Conservation (phyloP, 2,888 invertebrate genomes). For the Galeruca laticollis region DNA sequence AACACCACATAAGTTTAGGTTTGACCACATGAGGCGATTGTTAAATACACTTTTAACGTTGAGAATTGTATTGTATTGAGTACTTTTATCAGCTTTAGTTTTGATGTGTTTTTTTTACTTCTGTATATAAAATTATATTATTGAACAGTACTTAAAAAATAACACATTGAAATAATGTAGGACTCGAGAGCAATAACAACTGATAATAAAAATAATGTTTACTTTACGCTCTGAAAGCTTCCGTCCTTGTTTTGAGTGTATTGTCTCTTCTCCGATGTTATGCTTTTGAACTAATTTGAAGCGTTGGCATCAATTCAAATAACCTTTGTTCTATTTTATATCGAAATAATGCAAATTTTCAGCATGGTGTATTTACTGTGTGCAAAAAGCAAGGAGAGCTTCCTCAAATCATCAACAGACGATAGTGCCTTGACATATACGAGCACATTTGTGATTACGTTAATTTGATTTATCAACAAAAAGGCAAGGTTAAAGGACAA, state of each 20-base stretch:
- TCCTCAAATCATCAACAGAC: conserved; percentile 39
- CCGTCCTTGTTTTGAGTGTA: conserved; percentile 52
- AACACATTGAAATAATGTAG: neutral
- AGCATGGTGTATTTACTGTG: conserved; percentile 18
- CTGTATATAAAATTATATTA: too few species aligned
- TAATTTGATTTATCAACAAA: conserved; percentile 4
- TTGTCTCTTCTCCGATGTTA: conserved; percentile 33
- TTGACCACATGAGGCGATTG: too few species aligned
- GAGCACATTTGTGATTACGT: neutral
- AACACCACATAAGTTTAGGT: too few species aligned
- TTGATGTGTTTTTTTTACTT: too few species aligned
- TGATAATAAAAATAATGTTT: conserved; percentile 29
- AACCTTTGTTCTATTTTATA: conserved; percentile 50
- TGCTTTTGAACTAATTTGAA: conserved; percentile 52
- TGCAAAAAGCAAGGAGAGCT: conserved; percentile 33
- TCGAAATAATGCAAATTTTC: conserved; percentile 39
- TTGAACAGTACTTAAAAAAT: too few species aligned
- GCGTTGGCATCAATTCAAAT: conserved; percentile 49
- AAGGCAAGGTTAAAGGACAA: conserved; percentile 10
- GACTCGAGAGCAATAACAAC: conserved; percentile 3
- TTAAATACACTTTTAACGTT: too few species aligned
- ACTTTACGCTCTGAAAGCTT: conserved; percentile 54
- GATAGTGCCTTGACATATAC: conserved; percentile 31
- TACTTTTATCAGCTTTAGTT: too few species aligned
- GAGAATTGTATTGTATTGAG: too few species aligned